Base-by-base conservation (phyloP, 2,113 vertebrate genomes). In the Calypte anna region DNA sequence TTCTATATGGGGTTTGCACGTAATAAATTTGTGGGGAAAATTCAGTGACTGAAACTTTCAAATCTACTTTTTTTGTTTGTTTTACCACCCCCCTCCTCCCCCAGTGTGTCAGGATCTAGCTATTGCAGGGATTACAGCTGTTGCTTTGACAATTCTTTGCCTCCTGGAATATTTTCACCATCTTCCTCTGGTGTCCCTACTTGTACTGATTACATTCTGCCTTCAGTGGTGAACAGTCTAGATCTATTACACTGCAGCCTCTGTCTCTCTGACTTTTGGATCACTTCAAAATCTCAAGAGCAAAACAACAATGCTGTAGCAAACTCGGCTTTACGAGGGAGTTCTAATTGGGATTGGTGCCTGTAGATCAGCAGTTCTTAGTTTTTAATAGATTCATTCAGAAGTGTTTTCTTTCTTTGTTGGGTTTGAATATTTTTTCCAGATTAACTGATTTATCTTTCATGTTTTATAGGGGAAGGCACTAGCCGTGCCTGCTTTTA, bases 181-280 rank as follows among this genome's bases (percentile, higher is more conserved):
- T 48, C 44, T 70, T 87, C 21, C 33, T 79, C 53, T 5, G 1
- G 15, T 61, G 61, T 86, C 69, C 69, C 63, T 68, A 75, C 55
- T 82, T 91, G 77, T 91, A 84, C 53, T 79, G 82, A 93, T 91
- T 92, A 54, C 24, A 43, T 63, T 89, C 69, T 76, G n/a, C 53
- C 72, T 93, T 72, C 78, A 57, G 58, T 64, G 90, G 46, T 89
- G 53, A 18, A 61, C 31, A 89, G 62, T 86, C 68, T 72, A 82
- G 77, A 68, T 53, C 30, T 87, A 13, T 64, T 84, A 94, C 76
- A 92, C 75, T 8, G 18, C 25, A 84, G 51, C 2, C 55, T 66
- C 43, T 63, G 10, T 48, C 57, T 86, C n/a, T 73, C 61, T 75
- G 66, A 54, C 57, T 53, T 86, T 93, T 2, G 8, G 36, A 43